Percentiles rank a stretch among this genome's conserved stretches.
Conservation (phyloP, 2,113 vertebrate genomes). For the Numenius arquata region DNA sequence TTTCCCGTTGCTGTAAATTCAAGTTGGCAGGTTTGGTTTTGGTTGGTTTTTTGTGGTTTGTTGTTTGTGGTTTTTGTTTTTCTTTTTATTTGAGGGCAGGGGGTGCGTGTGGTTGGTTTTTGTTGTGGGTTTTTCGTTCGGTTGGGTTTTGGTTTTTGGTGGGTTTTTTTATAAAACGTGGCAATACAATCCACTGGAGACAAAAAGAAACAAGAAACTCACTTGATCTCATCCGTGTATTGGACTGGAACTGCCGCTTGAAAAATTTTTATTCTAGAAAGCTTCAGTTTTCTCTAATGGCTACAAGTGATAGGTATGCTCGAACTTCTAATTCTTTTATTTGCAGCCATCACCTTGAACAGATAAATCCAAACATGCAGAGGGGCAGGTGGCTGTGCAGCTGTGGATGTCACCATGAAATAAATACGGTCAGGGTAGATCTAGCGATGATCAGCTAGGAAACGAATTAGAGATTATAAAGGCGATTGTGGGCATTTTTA, state of each 20-base stretch:
- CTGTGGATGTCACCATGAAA: constrained; percentile 28
- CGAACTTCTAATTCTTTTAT: constrained; percentile 3
- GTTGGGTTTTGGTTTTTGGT: no score
- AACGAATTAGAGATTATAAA: constrained; percentile 31
- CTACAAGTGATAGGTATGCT: background rate
- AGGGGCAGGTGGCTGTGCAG: constrained; percentile 16
- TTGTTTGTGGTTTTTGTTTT: no score
- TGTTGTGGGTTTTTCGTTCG: no score
- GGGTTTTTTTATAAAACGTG: background rate
- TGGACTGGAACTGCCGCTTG: background rate
- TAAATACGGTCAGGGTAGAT: background rate
- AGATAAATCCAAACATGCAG: background rate
- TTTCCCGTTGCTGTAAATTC: background rate
- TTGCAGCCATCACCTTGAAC: background rate
- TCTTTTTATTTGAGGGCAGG: no score
- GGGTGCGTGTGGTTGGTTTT: no score
- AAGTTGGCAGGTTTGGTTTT: background rate
- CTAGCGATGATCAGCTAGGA: constrained; percentile 1
- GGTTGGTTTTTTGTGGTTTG: background rate
- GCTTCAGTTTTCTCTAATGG: background rate
- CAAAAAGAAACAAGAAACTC: background rate
- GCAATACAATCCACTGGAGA: background rate
- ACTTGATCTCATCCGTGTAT: background rate
- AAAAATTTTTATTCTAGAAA: background rate
- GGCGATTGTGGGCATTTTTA: background rate